Evolutionary conservation across 2,888 invertebrate genomes (phyloP), one percentile per base, ranked within the genome.

Genomic region (Eumerus sabulonum): DNA sequence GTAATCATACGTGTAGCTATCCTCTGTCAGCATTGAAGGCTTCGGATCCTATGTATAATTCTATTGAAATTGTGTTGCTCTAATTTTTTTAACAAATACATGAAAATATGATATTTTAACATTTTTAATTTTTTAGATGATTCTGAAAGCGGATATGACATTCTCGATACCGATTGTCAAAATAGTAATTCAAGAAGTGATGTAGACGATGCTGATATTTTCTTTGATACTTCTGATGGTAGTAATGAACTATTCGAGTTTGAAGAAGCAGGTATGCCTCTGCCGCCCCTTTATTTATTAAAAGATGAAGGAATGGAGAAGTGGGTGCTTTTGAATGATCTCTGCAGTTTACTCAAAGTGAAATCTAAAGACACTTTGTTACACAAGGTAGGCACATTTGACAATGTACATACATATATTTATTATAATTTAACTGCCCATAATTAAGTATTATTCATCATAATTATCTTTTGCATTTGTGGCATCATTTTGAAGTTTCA

Each of bases 311-410:
- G 92, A 13, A 90, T 91, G 74, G 95, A 95, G 59, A 92, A 94
- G 77, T 96, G 95, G 95, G 93, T 95, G 66, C 90, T 96, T 72
- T 90, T 96, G 62, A 95, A 93, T 86, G 96, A 96, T 86, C 91
- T 96, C 83, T 93, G 94, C 84, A 92, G 92, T 84, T 89, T 94
- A 83, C 90, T 95, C 84, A 93, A 94, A 90, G 92, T 95, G 72
- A 95, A 95, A 89, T 95, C 95, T 42, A 93, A 94, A 84, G 95
- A 96, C 84, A 94, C 94, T 59, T 90, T 96, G 48, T 88, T 95
- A 74, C 93, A 94, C 85, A 94, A 95, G 89, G 89, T 89, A 84
- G 83, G 70, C n/a, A n/a, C n/a, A n/a, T n/a, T n/a, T n/a, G 57
- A 48, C n/a, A n/a, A n/a, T n/a, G n/a, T 27, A 2, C 3, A 27